phyloP scores from a whole-genome alignment of 2,797 vertebrate species.

The Telmatherina bonti region DNA sequence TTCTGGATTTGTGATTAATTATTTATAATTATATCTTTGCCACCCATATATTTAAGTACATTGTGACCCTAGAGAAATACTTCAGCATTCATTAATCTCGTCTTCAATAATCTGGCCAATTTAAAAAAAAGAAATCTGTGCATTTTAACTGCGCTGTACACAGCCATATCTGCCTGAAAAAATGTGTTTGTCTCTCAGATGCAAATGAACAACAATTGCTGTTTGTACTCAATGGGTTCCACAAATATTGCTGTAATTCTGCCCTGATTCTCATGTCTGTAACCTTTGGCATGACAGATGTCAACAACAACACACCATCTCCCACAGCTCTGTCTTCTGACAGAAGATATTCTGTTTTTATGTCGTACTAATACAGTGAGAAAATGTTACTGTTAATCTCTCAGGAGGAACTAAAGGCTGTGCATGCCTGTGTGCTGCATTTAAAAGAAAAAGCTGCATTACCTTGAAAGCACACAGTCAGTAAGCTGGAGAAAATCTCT shows the following conservation, averaged over 20 bases:
- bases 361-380: constrained; percentile 26
- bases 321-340: constrained; percentile 23
- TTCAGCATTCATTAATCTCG: not conserved
- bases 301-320: constrained; percentile 30
- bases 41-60: not conserved
- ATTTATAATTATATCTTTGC: not conserved
- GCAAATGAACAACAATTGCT: not conserved
- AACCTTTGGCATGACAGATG: not conserved
- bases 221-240: not conserved
- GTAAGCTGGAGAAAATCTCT: constrained; percentile 46
- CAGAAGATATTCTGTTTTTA: constrained; percentile 42
- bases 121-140: not conserved
- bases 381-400: constrained; percentile 54
- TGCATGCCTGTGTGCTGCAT: constrained; percentile 3
- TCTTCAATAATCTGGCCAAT: not conserved
- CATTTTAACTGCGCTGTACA: not conserved
- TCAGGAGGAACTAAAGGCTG: constrained; percentile 26
- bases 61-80: not conserved
- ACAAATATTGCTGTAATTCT: not conserved
- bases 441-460: constrained; percentile 42
- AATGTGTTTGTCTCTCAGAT: not conserved
- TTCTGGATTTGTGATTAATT: not conserved
- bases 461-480: constrained; percentile 55
- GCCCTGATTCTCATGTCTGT: not conserved
- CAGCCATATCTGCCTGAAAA: not conserved